A percentile compares a stretch with the other conserved stretches of the same genome.
These are phyloP conservation scores for Chrysoperla carnea DNA, from an alignment of 1,140 invertebrate species.

Conservation along the genomic window DNA sequence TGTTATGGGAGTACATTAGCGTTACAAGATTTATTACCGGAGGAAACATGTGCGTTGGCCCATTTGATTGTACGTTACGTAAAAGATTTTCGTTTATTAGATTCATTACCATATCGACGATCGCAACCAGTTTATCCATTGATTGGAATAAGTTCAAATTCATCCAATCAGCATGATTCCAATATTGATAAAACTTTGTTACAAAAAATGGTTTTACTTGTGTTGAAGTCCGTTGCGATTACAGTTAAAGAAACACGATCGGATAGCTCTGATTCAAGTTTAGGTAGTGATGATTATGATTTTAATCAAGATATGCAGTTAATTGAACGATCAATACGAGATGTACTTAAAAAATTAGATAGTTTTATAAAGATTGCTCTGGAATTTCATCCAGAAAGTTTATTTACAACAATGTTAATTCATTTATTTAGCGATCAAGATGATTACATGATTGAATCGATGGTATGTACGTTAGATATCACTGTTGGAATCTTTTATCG, in stretches of 20 bases:
- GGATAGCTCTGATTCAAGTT: conserved; percentile 64
- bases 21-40: conserved; percentile 65
- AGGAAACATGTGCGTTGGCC: conserved; percentile 71
- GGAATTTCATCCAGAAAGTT: conserved; percentile 73
- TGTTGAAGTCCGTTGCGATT: conserved; percentile 75
- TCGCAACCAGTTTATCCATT: conserved; percentile 19
- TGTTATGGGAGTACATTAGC: conserved; percentile 80
- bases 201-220: conserved; percentile 67
- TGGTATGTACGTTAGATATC: conserved; percentile 80
- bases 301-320: conserved; percentile 78
- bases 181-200: conserved; percentile 48
- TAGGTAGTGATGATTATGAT: conserved; percentile 64
- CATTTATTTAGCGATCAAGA: conserved; percentile 80
- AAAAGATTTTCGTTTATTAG: conserved; percentile 61
- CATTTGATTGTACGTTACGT: conserved; percentile 70
- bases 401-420: conserved; percentile 72
- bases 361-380: conserved; percentile 61
- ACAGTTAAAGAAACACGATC: conserved; percentile 77
- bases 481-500: conserved; percentile 66
- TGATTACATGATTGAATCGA: conserved; percentile 78
- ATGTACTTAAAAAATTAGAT: conserved; percentile 65
- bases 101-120: conserved; percentile 37
- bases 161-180: conserved; percentile 15
- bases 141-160: conserved; percentile 14
- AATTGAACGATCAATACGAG: conserved; percentile 67